These are phyloP conservation scores for Pyrgus malvae DNA, from an alignment of 2,888 invertebrate species.

Conservation along the genomic window DNA sequence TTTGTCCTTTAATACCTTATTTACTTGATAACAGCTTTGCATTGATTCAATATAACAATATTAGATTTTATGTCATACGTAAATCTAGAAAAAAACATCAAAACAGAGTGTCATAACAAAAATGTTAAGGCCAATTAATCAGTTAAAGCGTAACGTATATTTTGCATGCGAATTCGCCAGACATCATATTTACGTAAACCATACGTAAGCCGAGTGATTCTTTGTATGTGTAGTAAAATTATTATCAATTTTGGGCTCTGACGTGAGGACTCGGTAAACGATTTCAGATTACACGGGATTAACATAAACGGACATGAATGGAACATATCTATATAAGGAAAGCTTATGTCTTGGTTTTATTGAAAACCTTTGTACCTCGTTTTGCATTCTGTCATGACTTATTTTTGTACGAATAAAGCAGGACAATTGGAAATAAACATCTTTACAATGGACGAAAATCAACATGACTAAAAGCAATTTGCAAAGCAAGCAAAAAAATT, in stretches of 20 bases:
- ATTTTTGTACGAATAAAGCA: constrained; percentile 1
- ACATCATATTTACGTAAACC: constrained; percentile 22
- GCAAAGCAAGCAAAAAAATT: too few species aligned
- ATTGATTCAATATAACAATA: too few species aligned
- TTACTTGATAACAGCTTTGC: too few species aligned
- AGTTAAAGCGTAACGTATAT: neutral
- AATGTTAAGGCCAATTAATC: neutral
- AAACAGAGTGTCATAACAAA: neutral
- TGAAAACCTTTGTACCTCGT: constrained; percentile 25
- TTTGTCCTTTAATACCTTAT: too few species aligned
- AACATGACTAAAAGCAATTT: neutral
- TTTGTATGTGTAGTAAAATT: constrained; percentile 15
- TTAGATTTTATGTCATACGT: neutral
- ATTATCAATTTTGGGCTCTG: constrained; percentile 21
- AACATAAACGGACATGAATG: constrained; percentile 27
- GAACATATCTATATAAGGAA: constrained; percentile 25
- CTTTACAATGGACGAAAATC: neutral
- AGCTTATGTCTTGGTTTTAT: constrained; percentile 19
- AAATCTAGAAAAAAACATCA: neutral
- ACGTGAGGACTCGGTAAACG: constrained; percentile 22
- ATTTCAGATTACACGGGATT: constrained; percentile 23
- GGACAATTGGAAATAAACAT: too few species aligned
- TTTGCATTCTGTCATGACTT: constrained; percentile 13
- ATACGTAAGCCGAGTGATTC: constrained; percentile 18
- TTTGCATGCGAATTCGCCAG: neutral